These are phyloP conservation scores for Harpagifer antarcticus DNA, from an alignment of 2,797 vertebrate species.

Conservation along the genomic window DNA sequence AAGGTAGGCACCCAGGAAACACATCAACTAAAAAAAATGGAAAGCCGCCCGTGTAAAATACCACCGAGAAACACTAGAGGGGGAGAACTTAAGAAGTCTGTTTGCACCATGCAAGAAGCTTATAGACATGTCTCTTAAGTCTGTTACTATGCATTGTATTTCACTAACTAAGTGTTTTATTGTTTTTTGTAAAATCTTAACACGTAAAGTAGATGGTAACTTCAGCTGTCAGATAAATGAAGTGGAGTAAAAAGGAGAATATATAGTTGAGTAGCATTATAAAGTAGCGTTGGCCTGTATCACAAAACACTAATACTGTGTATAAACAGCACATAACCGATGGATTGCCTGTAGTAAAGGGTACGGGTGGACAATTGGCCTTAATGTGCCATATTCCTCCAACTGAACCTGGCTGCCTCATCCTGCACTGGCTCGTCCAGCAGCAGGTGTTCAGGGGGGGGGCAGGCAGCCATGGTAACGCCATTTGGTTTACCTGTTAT, in stretches of 20 bases:
- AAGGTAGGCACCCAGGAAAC: too few species aligned
- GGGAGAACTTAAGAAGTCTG: neutral
- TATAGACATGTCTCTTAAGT: neutral
- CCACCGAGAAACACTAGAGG: too few species aligned
- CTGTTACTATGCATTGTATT: neutral
- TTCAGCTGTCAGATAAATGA: neutral
- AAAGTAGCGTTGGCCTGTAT: neutral
- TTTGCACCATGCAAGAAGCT: neutral
- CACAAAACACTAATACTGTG: neutral
- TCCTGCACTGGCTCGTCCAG: slow-evolving; percentile 6
- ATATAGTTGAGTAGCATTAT: neutral
- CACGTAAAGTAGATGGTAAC: neutral
- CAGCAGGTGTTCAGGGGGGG: neutral
- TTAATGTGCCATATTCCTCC: neutral
- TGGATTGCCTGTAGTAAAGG: neutral
- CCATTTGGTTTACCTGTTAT: neutral
- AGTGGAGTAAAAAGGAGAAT: neutral
- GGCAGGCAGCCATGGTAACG: neutral
- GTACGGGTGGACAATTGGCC: neutral
- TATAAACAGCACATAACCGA: neutral
- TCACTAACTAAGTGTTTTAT: neutral
- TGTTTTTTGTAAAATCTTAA: neutral
- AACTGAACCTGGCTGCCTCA: neutral
- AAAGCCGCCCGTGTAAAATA: too few species aligned
- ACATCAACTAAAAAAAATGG: too few species aligned